Evolutionary conservation across 2,113 vertebrate species (phyloP).

Genomic region (Dendrocopos noguchii): DNA sequence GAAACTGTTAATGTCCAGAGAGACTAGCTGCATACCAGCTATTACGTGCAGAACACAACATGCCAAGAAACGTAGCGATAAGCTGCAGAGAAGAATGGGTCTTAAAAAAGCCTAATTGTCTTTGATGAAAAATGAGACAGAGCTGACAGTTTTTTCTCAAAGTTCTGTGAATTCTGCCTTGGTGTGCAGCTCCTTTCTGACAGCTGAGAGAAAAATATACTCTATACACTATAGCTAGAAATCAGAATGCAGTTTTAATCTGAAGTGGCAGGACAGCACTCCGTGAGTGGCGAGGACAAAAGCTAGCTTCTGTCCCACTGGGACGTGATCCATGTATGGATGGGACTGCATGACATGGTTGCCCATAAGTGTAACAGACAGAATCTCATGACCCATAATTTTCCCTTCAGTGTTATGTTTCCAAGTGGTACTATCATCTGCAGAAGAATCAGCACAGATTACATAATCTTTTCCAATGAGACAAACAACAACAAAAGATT

Average conservation of each 20-base stretch:
- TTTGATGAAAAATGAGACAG: slow-evolving; percentile 44
- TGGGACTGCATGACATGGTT: not conserved
- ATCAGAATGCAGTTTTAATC: not conserved
- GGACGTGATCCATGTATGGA: not conserved
- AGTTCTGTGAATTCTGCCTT: not conserved
- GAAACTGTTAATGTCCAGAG: not conserved
- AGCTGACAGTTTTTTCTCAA: slow-evolving; percentile 33
- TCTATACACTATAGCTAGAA: not conserved
- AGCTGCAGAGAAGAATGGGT: slow-evolving; percentile 43
- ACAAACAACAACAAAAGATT: not conserved
- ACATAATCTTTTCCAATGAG: not conserved
- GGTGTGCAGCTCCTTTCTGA: not conserved
- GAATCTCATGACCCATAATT: accelerated
- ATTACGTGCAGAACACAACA: slow-evolving; percentile 3
- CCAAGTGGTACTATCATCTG: not conserved
- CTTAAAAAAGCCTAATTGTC: slow-evolving; percentile 50
- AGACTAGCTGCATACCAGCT: not conserved
- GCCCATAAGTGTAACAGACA: not conserved
- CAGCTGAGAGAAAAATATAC: not conserved
- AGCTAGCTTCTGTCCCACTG: not conserved
- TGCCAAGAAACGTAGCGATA: slow-evolving; percentile 35
- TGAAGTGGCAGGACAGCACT: not conserved
- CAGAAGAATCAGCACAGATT: not conserved
- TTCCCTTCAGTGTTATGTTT: not conserved
- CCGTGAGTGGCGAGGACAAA: not conserved